Base-by-base conservation (phyloP, 2,797 vertebrate species). In the Sebastolobus alascanus region DNA sequence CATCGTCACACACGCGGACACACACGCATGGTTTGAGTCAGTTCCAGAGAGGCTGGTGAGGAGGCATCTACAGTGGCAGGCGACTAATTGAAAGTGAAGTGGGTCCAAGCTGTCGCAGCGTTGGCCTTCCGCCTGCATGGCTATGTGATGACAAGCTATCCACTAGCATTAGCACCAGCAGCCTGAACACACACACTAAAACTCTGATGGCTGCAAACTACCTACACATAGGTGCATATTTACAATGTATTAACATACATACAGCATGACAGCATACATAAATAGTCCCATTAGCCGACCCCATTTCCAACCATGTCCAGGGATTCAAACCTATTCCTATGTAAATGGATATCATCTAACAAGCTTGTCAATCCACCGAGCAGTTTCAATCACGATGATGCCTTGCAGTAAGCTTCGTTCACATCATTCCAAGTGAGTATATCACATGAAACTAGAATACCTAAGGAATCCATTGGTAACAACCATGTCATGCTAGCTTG, bases 51-150 rank as follows among this genome's bases (percentile, higher is more conserved):
- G 50, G 58, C 80, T 64, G 65, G 72, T 79, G 80, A 84, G 78
- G 64, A 87, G 58, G 59, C 67, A 68, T 73, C 81, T 74, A 84
- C 59, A 79, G 82, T 79, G 86, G 78, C 85, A 84, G 69, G 46
- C 70, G 65, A 75, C 82, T 90, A 89, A 94, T 89, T 85, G 81
- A 90, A 90, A 87, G 67, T 81, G 85, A 91, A 87, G 83, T 77
- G 69, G 77, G 63, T 71, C 85, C 89, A 88, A 92, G 87, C 83
- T 80, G 74, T 73, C 18, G 38, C 54, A 61, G 68, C 37, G 4
- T 52, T 89, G 76, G 85, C 72, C 71, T 40, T 73, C 65, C 7
- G 60, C 80, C 87, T 78, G 75, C 72, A 59, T 52, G 60, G 50
- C 59, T 38, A 63, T 64, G 25, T 75, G 43, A 80, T 65, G 78